phyloP scores from a whole-genome alignment of 1,140 invertebrate genomes.

The Phenacoccus solenopsis region DNA sequence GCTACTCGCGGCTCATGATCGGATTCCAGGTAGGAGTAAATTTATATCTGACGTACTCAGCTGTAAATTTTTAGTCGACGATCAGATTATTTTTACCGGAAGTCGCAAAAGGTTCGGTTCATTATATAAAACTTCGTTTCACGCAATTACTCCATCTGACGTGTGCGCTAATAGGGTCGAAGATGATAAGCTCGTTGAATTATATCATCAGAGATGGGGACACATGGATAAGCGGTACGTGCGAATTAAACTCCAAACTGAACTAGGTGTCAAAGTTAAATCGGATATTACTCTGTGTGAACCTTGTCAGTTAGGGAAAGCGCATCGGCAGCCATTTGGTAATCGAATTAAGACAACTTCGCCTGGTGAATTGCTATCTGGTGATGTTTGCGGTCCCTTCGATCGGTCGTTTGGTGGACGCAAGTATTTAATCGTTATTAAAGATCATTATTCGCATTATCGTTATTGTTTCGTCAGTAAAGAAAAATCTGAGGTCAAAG shows the following conservation, averaged over 20 bases:
- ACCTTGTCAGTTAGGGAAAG: constrained; percentile 28
- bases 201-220: constrained; percentile 29
- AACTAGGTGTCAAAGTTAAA: constrained; percentile 25
- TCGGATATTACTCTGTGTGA: constrained; percentile 28
- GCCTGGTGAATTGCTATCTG: constrained; percentile 27
- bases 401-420: constrained; percentile 27
- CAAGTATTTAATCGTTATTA: constrained; percentile 29
- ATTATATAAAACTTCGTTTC: too few relatives aligned
- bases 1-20: too few relatives aligned
- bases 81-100: too few relatives aligned
- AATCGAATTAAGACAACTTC: constrained; percentile 25
- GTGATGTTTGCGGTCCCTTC: constrained; percentile 30
- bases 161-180: too few relatives aligned
- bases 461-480: constrained; percentile 28
- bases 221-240: constrained; percentile 29
- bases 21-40: too few relatives aligned
- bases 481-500: constrained; percentile 29
- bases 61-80: too few relatives aligned
- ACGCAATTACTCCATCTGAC: too few relatives aligned
- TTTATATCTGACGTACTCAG: too few relatives aligned
- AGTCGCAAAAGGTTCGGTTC: too few relatives aligned
- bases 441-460: constrained; percentile 30
- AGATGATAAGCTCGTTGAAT: constrained; percentile 25
- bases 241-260: constrained; percentile 25
- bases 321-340: constrained; percentile 29